Evolutionary conservation across 2,888 invertebrate species (phyloP), one percentile per base, ranked within the genome.

Genomic region (Agonopterix alstromeriana): DNA sequence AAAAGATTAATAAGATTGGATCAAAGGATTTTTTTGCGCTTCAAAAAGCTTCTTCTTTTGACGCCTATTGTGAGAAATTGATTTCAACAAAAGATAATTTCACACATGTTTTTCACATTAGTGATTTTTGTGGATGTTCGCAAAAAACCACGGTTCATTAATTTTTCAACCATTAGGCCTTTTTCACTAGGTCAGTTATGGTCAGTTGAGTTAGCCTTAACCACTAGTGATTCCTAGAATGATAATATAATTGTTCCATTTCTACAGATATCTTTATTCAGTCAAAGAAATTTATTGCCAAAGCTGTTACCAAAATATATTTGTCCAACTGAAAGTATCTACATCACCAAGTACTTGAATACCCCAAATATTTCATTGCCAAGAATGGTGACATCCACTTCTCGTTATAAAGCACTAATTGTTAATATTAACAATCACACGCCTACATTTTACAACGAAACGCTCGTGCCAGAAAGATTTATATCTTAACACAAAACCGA

Each of bases 381-480:
- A 42, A 53, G 49, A 56, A 62, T 68, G 66, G 70, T 65, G 76
- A 79, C 82, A 76, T 65, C 62, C 64, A 76, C 72, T 70, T 67
- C 63, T 64, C 48, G 59, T 54, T 67, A 69, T 69, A 67, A 67
- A 70, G 63, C 63, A 58, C 60, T 49, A 47, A 52, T 49, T 52
- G 49, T 49, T 17, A 8, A 35, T 35, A 40, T 63, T 66, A 58
- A 77, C 72, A 77, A 81, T 77, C 66, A 65, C 70, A 70, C 84
- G 79, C 81, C 80, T 74, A 71, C 61, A 53, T 53, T 57, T 56
- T 46, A 64, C 61, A 62, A 59, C 53, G 59, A 58, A 65, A 67
- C 60, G 70, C 82, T 80, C 82, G 78, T 81, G 82, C 82, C 74
- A 77, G 58, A 67, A 67, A 86, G 84, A 87, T 86, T 88, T 87